phyloP scores from a whole-genome alignment of 2,888 invertebrate genomes.

The Dastarcus helophoroides region DNA sequence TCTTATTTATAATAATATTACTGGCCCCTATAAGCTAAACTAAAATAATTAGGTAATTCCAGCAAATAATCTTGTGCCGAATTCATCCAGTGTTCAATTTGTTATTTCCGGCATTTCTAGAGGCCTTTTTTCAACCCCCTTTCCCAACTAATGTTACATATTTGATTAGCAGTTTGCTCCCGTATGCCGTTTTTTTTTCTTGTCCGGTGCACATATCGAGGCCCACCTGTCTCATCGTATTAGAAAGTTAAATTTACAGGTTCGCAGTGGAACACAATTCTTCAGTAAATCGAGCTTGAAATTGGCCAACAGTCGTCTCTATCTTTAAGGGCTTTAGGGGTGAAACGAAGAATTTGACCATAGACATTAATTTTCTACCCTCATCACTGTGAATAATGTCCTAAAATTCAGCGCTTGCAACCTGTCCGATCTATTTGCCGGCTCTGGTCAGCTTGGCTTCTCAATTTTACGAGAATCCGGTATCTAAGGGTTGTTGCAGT shows the following conservation, averaged over 20 bases:
- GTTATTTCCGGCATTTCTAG: no score
- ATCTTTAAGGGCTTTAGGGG: conserved; percentile 13
- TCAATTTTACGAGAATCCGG: conserved; percentile 8
- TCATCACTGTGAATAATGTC: conserved; percentile 34
- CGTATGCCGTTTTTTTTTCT: conserved; percentile 11
- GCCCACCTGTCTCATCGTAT: conserved; percentile 30
- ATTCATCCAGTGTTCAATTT: no score
- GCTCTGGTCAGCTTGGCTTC: conserved; percentile 11
- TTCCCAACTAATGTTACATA: no score
- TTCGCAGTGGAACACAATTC: conserved; percentile 21
- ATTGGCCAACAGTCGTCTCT: conserved; percentile 17
- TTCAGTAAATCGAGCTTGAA: conserved; percentile 18
- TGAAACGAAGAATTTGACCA: conserved; percentile 20
- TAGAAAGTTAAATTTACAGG: conserved; percentile 29
- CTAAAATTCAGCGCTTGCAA: conserved; percentile 27
- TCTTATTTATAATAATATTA: no score
- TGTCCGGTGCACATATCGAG: conserved; percentile 19
- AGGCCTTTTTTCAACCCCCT: no score
- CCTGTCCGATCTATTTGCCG: conserved; percentile 21
- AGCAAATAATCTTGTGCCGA: no score
- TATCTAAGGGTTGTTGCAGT: conserved; percentile 11
- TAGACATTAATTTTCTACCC: conserved; percentile 35
- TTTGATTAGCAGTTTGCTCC: no score
- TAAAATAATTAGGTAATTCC: no score
- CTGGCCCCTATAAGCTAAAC: no score